Evolutionary conservation across 64 coral and sea anemone genomes (phyloP), one percentile per base, ranked within the genome.

Genomic region (Platygyra sinensis): DNA sequence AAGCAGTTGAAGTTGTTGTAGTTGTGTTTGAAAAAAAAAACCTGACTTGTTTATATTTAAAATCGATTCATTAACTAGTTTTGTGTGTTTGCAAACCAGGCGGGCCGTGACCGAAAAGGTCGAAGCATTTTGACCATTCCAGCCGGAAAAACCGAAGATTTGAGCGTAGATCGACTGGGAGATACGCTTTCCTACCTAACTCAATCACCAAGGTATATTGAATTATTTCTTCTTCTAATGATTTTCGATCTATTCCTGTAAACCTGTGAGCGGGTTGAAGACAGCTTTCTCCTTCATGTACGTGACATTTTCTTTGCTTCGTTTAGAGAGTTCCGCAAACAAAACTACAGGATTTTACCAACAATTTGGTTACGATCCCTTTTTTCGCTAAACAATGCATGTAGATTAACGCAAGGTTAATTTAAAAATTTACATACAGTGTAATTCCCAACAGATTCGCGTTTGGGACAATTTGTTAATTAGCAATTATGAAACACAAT

Each of bases 151-250:
- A 90, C 86, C 65, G 95, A 97, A 81, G 88, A 97, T 61, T 76
- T 91, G 3, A 90, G 84, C 79, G 80, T 88, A 4, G 92, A 97
- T 52, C 87, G 87, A 75, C 92, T 97, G 32, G 86, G 84, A 72
- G 92, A 97, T 64, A 94, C 95, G 12, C 73, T 97, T 1, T 49
- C 81, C 1, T 97, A 97, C 52, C 86, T 97, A 25, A 91, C 92
- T 18, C 95, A 97, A 88, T 80, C 93, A 25, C 95, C 95, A 62
- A 97, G 95, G 95, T 97, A 93, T 80, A n/a, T 85, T 20, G 7
- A 8, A 54, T 38, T 31, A 52, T 75, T 75, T 19, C 42, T 15
- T 19, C 52, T 76, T 83, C 52, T 18, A 59, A 2, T n/a, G 36
- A 5, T 28, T 9, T 64, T 62, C 71, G 20, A 71, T 28, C 36